Evolutionary conservation across 2,888 invertebrate genomes (phyloP), one percentile per base, ranked within the genome.

Genomic region (Caenorhabditis auriculariae): DNA sequence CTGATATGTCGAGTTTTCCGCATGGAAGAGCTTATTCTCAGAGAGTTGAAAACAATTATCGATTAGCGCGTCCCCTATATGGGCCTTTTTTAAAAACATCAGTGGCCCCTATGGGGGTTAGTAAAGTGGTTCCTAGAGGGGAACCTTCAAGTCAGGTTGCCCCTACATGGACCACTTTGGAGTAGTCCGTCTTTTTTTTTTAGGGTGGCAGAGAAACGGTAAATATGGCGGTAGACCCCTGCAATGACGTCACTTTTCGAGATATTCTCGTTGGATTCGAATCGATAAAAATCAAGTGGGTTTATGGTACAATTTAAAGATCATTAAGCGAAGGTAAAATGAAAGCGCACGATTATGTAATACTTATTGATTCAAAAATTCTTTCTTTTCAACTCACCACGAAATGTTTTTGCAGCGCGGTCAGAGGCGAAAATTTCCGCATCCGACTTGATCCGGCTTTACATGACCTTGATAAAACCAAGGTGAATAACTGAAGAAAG

Each of bases 361-460:
- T n/a, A n/a, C n/a, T n/a, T n/a, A n/a, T n/a, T n/a, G n/a, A n/a
- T n/a, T n/a, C n/a, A n/a, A n/a, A n/a, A n/a, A n/a, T n/a, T n/a
- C n/a, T n/a, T n/a, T n/a, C 2, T 5, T 24, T 24, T 2, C 17
- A 23, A 43, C 6, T 9, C 17, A 26, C 15, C 4, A 17, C n/a
- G 15, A n/a, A 43, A n/a, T 24, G 19, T 17, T 51, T 38, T 53
- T 53, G 26, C 28, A 54, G 57, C 15, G 49, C 55, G 3, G 38
- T 21, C 2, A 35, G 45, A 9, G 42, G 52, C n/a, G 47, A 62
- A 12, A 54, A 62, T 29, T 28, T 62, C 24, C 46, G 62, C 23
- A 62, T 62, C 48, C 57, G 62, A 2, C 54, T 62, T 15, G 57
- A 62, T 41, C 54, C 54, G 6, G 57, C 57, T 29, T 51, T 58